Percentiles rank a stretch among this genome's conserved stretches.
Conservation (phyloP, 2,888 invertebrate genomes). For the Dusona sp. region DNA sequence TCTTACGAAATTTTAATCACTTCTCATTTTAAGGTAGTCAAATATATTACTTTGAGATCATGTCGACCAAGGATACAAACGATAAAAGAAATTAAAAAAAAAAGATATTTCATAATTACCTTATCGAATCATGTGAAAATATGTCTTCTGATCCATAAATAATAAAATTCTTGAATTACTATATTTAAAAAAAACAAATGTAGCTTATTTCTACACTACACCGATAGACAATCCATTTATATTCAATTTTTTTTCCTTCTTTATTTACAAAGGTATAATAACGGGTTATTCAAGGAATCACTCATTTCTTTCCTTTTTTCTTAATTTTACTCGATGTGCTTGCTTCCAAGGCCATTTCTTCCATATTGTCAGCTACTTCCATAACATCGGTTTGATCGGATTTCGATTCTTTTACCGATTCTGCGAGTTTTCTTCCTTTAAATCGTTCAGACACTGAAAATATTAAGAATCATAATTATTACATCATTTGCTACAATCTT, state of each 20-base stretch:
- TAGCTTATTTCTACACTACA: not conserved
- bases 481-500: not conserved
- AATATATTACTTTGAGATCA: constrained; percentile 38
- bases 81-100: constrained; percentile 44
- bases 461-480: constrained; percentile 47
- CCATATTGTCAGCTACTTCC: constrained; percentile 78
- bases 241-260: constrained; percentile 25
- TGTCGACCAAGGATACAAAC: constrained; percentile 42
- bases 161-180: constrained; percentile 69
- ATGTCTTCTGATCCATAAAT: constrained; percentile 67
- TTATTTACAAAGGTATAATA: constrained; percentile 54
- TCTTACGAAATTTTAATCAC: constrained; percentile 7
- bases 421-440: constrained; percentile 66
- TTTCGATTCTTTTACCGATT: constrained; percentile 2
- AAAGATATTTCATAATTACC: constrained; percentile 58
- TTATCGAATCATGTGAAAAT: constrained; percentile 60
- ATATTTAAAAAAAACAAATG: constrained; percentile 53
- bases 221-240: not conserved
- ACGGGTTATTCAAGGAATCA: not conserved
- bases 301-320: constrained; percentile 59
- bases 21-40: constrained; percentile 6
- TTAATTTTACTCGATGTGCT: constrained; percentile 50
- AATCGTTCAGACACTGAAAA: constrained; percentile 76
- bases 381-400: constrained; percentile 70
- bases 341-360: constrained; percentile 72